These are phyloP conservation scores for Pedionomus torquatus DNA, from an alignment of 2,113 vertebrate genomes.

Conservation along the genomic window DNA sequence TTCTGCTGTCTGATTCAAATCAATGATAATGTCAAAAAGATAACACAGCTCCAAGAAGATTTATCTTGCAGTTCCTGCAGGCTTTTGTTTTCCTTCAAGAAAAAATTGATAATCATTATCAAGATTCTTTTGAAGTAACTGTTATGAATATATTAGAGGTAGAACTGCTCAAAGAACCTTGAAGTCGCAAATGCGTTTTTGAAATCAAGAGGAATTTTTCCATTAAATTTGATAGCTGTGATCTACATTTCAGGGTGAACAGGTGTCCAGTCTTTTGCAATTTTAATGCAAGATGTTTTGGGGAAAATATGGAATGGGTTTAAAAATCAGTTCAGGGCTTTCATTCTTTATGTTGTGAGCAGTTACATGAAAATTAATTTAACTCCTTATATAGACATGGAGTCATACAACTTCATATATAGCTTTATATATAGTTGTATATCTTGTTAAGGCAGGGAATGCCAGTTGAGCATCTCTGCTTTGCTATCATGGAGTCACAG, in stretches of 20 bases:
- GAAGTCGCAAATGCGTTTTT: background rate
- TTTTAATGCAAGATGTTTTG: background rate
- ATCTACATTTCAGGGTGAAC: background rate
- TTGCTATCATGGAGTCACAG: background rate
- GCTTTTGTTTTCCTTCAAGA: background rate
- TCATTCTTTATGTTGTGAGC: background rate
- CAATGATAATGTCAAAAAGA: background rate
- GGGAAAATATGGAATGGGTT: background rate
- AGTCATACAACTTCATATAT: background rate
- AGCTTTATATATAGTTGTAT: background rate
- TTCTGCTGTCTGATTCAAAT: background rate
- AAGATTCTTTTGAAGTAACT: background rate
- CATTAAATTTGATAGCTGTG: background rate
- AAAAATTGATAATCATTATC: background rate
- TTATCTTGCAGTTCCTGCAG: background rate
- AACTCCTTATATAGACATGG: background rate
- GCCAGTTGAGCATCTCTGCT: background rate
- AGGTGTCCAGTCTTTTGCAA: background rate
- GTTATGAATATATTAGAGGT: background rate
- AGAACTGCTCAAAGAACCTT: background rate
- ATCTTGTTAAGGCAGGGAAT: background rate
- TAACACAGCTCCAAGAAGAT: background rate
- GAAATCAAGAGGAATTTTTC: background rate
- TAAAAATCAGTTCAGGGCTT: background rate
- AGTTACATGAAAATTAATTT: background rate